These are phyloP conservation scores for Micronycteris hirsuta DNA, from an alignment of 2,113 vertebrate genomes.

Conservation along the genomic window DNA sequence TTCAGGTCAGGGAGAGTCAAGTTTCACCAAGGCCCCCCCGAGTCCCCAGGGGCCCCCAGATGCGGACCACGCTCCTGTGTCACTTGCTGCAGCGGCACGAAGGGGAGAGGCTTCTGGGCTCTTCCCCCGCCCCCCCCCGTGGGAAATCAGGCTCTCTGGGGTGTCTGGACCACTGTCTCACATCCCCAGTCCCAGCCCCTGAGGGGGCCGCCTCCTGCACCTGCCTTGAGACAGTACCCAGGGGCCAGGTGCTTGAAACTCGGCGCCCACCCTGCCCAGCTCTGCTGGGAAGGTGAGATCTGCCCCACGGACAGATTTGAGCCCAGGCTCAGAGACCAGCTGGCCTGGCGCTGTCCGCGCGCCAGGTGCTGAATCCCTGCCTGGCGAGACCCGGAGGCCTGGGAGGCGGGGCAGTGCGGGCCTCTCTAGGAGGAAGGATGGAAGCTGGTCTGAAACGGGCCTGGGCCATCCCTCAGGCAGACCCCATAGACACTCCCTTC, in stretches of 20 bases:
- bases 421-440: not conserved
- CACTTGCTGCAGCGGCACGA: not conserved
- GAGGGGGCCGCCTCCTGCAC: too few species aligned
- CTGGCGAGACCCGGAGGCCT: fast-evolving
- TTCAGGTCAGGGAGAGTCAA: slow-evolving; percentile 28
- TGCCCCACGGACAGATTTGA: not conserved
- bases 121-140: too few species aligned
- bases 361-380: not conserved
- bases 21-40: not conserved
- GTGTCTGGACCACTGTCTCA: fast-evolving
- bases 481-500: fast-evolving
- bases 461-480: fast-evolving
- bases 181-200: not conserved
- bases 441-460: fast-evolving
- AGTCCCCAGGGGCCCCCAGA: not conserved
- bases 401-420: too few species aligned
- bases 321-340: fast-evolving
- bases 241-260: not conserved
- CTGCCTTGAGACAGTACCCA: too few species aligned
- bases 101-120: fast-evolving
- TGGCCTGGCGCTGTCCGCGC: not conserved
- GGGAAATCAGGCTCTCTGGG: not conserved
- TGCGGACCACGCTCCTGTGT: fast-evolving
- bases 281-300: not conserved
- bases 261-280: too few species aligned